Conservation (phyloP, 1,140 invertebrate genomes). For the Listronotus oregonensis region DNA sequence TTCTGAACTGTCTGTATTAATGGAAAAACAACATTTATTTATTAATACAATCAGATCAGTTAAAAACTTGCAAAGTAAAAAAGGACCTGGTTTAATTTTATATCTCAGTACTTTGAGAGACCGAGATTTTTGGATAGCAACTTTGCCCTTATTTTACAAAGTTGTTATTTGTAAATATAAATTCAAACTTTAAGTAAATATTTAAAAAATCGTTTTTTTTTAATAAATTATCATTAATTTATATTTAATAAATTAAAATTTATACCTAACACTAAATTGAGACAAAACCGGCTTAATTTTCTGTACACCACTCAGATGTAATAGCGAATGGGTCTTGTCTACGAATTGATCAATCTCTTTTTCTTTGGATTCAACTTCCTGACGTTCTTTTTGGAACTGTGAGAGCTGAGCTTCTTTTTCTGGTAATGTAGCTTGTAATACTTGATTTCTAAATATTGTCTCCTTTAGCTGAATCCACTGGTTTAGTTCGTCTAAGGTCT, state of each 20-base stretch:
- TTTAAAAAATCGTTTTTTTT: too few relatives aligned
- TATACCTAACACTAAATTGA: conserved; percentile 78
- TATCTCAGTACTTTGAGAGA: too few relatives aligned
- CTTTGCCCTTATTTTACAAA: too few relatives aligned
- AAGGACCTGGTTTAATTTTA: too few relatives aligned
- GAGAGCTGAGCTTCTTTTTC: conserved; percentile 82
- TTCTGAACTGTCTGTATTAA: too few relatives aligned
- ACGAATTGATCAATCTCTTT: conserved; percentile 85
- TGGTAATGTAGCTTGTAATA: conserved; percentile 75
- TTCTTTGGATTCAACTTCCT: conserved; percentile 76
- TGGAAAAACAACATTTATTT: too few relatives aligned
- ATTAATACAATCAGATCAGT: too few relatives aligned
- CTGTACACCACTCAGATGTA: conserved; percentile 83
- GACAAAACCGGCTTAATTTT: conserved; percentile 85
- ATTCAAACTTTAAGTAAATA: too few relatives aligned
- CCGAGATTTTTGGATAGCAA: too few relatives aligned
- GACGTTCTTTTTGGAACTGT: conserved; percentile 73
- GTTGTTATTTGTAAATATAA: too few relatives aligned
- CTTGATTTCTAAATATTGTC: conserved; percentile 81
- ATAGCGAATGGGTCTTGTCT: conserved; percentile 84
- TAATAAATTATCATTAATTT: too few relatives aligned
- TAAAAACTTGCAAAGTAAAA: too few relatives aligned
- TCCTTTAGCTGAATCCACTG: conserved; percentile 87
- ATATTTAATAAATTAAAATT: neutral
- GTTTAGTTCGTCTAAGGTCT: conserved; percentile 74